These are phyloP conservation scores for Drosophila neonasuta DNA, from an alignment of 2,888 invertebrate genomes.

Conservation along the genomic window DNA sequence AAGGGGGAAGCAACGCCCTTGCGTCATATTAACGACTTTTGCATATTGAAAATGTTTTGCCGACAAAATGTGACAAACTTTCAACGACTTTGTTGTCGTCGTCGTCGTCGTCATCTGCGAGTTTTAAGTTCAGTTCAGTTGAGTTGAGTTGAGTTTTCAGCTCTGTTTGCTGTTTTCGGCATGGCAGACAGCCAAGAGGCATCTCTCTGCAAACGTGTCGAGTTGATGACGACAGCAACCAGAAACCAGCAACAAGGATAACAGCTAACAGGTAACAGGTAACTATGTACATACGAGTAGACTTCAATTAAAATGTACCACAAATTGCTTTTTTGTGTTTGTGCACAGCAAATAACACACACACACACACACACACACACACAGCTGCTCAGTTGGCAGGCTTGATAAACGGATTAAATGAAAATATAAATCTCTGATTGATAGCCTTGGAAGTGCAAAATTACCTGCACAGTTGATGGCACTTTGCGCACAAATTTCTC, in stretches of 20 bases:
- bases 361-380: conserved; percentile 21
- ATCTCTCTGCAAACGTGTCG: conserved; percentile 1
- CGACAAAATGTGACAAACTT: conserved; percentile 73
- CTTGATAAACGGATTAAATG: conserved; percentile 17
- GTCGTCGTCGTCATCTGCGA: conserved; percentile 21
- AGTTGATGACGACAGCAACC: conserved; percentile 22
- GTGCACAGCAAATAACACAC: conserved; percentile 56
- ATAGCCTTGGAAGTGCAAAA: background rate
- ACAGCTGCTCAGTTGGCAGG: background rate
- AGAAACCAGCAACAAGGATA: conserved; percentile 1
- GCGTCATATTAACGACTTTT: conserved; percentile 71
- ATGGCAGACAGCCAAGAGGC: conserved; percentile 64
- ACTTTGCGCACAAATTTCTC: background rate
- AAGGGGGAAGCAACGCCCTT: conserved; percentile 18
- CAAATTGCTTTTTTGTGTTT: conserved; percentile 68
- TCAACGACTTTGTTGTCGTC: conserved; percentile 59
- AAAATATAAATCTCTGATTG: background rate
- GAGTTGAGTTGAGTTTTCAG: conserved; percentile 12
- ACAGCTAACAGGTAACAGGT: conserved; percentile 14
- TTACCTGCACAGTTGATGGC: conserved; percentile 4
- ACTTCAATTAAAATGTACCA: conserved; percentile 69
- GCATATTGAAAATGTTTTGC: conserved; percentile 75
- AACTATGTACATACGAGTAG: conserved; percentile 24
- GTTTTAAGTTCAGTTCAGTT: background rate
- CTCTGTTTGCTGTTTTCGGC: conserved; percentile 33